Evolutionary conservation across 2,888 invertebrate species (phyloP).

Genomic region (Odontomyia ornata): DNA sequence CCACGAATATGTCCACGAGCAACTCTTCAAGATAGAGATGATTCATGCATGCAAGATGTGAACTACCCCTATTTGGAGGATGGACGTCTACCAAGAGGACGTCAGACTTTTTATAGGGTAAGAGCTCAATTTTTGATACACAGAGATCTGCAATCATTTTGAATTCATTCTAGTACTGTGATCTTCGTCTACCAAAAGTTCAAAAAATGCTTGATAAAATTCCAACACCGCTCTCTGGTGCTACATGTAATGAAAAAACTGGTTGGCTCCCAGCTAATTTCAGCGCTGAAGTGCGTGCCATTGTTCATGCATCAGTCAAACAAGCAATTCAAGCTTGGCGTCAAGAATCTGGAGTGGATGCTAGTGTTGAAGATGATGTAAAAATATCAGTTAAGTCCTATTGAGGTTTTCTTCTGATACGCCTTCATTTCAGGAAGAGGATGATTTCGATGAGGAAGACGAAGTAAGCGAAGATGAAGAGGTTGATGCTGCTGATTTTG

Average conservation of each 20-base stretch:
- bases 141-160: too few relatives aligned
- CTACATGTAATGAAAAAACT: slow-evolving; percentile 74
- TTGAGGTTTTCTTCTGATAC: not conserved
- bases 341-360: slow-evolving; percentile 13
- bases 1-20: not conserved
- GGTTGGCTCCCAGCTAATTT: slow-evolving; percentile 82
- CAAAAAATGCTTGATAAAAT: slow-evolving; percentile 77
- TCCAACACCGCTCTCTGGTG: slow-evolving; percentile 69
- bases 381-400: too few relatives aligned
- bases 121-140: too few relatives aligned
- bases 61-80: slow-evolving; percentile 70
- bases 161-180: slow-evolving; percentile 71
- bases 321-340: slow-evolving; percentile 60
- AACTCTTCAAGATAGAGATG: not conserved
- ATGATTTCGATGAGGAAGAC: slow-evolving; percentile 57
- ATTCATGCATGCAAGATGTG: slow-evolving; percentile 56
- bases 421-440: slow-evolving; percentile 25
- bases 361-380: slow-evolving; percentile 16
- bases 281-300: slow-evolving; percentile 76
- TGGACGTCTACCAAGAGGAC: slow-evolving; percentile 78
- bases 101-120: slow-evolving; percentile 92
- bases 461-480: slow-evolving; percentile 53
- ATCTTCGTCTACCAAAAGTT: slow-evolving; percentile 81
- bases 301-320: slow-evolving; percentile 73
- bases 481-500: slow-evolving; percentile 21